Percentiles rank a stretch among this genome's conserved stretches.
Evolutionary conservation across 1,140 invertebrate species (phyloP).

Genomic region (Muscidifurax raptorellus): DNA sequence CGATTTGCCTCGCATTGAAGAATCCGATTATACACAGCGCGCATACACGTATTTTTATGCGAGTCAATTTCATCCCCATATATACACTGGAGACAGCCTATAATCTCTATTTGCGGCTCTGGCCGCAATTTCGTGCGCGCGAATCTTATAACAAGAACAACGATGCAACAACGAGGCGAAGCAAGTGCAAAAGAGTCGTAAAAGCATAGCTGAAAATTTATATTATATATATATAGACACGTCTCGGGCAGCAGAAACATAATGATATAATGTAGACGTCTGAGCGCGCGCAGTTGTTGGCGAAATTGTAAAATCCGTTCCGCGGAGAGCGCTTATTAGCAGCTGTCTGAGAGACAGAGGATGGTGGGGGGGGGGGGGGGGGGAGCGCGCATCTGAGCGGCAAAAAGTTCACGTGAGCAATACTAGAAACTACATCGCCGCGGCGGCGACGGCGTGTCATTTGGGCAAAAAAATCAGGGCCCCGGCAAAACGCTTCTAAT

Average conservation of each 20-base stretch:
- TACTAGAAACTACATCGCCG: background rate
- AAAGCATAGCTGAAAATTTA: background rate
- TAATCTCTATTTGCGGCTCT: background rate
- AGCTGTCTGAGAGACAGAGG: conserved; percentile 36
- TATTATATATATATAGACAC: background rate
- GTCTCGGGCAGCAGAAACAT: background rate
- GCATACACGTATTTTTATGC: no score
- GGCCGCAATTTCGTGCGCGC: background rate
- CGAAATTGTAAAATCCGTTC: conserved; percentile 51
- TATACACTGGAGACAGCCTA: no score
- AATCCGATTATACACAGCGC: background rate
- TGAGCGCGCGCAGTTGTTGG: conserved; percentile 12
- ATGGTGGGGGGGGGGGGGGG: background rate
- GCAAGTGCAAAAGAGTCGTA: background rate
- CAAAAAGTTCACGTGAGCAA: background rate
- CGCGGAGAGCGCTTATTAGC: conserved; percentile 46
- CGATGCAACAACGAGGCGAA: no score
- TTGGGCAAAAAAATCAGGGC: background rate
- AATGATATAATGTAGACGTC: conserved; percentile 45
- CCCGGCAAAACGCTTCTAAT: background rate
- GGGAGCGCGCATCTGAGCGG: background rate
- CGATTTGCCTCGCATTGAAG: background rate
- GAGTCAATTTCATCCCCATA: no score
- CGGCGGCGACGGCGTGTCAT: conserved; percentile 3
- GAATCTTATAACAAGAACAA: no score